phyloP scores from a whole-genome alignment of 23 tunicate genomes.

The Trididemnum clinides region DNA sequence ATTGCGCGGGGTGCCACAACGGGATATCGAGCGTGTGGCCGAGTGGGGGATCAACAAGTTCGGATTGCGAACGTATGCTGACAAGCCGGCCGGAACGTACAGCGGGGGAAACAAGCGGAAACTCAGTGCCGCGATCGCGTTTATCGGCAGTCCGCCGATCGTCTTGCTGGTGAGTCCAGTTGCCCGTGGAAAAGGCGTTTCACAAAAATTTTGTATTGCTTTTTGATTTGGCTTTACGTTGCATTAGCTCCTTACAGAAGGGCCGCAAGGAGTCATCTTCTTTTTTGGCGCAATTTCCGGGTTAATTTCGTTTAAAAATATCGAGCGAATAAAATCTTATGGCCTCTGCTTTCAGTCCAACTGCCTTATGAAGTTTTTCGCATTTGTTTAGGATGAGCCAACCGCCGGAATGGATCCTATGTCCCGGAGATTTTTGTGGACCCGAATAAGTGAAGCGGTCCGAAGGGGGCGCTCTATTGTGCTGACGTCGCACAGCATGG shows the following conservation, averaged over 20 bases:
- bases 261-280: no score
- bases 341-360: no score
- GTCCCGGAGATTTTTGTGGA: conserved; percentile 91
- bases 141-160: conserved; percentile 88
- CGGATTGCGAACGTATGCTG: conserved; percentile 69
- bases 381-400: conserved; percentile 81
- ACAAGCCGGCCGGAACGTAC: conserved; percentile 93
- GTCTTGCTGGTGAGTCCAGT: conserved; percentile 82
- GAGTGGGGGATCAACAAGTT: conserved; percentile 83
- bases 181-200: no score
- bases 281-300: no score
- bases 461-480: conserved; percentile 76
- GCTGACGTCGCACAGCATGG: conserved; percentile 98
- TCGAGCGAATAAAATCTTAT: no score
- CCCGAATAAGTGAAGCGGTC: conserved; percentile 75
- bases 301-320: no score
- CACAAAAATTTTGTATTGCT: no score
- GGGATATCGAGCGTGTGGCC: conserved; percentile 72
- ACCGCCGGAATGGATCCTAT: conserved; percentile 99
- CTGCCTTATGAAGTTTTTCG: no score
- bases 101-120: conserved; percentile 98
- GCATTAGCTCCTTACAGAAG: no score
- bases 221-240: no score
- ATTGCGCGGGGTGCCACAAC: conserved; percentile 84
- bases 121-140: conserved; percentile 96